phyloP scores from a whole-genome alignment of 1,140 invertebrate species.

The Andrena cerasifolii region DNA sequence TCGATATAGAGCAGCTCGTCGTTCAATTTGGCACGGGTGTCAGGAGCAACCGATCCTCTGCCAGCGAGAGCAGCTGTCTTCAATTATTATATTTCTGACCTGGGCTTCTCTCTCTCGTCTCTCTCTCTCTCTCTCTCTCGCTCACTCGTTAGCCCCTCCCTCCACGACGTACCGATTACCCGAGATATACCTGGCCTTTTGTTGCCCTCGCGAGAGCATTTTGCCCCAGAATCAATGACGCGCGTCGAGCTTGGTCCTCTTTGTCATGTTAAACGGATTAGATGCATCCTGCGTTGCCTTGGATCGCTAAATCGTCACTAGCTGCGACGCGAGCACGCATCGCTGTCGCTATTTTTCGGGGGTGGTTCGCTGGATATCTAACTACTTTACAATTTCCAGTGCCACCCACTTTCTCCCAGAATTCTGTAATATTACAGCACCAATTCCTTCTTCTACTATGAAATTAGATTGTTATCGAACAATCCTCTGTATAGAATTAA shows the following conservation, averaged over 20 bases:
- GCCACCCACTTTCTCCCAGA: no score
- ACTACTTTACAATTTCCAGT: no score
- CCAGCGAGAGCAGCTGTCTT: constrained; percentile 63
- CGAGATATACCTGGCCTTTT: constrained; percentile 66
- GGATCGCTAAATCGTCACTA: background rate
- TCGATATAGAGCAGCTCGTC: constrained; percentile 29
- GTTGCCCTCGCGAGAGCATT: constrained; percentile 52
- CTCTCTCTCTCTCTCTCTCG: constrained; percentile 15
- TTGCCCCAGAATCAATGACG: constrained; percentile 57
- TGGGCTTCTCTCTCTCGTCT: constrained; percentile 30
- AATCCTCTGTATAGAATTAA: no score
- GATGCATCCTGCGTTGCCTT: constrained; percentile 49
- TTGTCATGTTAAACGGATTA: constrained; percentile 68
- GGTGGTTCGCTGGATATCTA: no score
- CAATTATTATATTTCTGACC: constrained; percentile 66
- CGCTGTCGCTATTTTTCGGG: no score
- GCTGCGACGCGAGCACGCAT: background rate
- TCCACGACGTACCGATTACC: constrained; percentile 47
- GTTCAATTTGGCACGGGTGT: constrained; percentile 64
- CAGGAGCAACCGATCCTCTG: constrained; percentile 60
- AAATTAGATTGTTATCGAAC: no score
- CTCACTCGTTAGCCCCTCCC: constrained; percentile 25
- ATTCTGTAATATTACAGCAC: no score
- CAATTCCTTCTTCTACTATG: no score
- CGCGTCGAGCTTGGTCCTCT: constrained; percentile 58